Base-by-base conservation (phyloP, 2,888 invertebrate genomes). In the Adelognathus sp. region DNA sequence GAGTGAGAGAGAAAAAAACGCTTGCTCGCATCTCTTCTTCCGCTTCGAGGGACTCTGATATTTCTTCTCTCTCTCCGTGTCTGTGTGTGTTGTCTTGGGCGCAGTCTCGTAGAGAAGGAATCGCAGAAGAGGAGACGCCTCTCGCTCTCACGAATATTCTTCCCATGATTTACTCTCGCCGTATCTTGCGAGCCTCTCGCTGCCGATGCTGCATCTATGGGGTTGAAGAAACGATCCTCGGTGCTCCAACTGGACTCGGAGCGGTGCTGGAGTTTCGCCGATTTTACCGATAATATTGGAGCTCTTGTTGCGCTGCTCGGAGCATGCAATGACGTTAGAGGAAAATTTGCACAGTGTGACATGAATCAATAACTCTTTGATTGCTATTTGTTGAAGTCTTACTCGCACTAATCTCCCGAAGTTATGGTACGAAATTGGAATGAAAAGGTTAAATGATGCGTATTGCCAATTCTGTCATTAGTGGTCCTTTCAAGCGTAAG, bases 131-230 rank as follows among this genome's bases (percentile, higher is more conserved):
- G 44, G 70, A 73, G 63, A 64, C 60, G 75, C 71, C 66, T 79
- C 71, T 75, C 82, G 83, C 88, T 88, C 89, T 89, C 89, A 89
- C 88, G 90, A 89, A 87, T 88, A 86, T 87, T 86, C 88, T 88
- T 89, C 88, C 87, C 90, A 88, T 90, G 89, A 89, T 90, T 90
- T 89, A 89, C 88, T 90, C 85, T 81, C 83, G 80, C 79, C 83
- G 81, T 70, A 81, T 75, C 79, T 76, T 44, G 41, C 14, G 75
- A 71, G 79, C 80, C 41, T 39, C 54, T 39, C 46, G 39, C 56
- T 41, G 64, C 67, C 60, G 31, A n/a, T 60, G 21, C 33, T 33
- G 41, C 54, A n/a, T 69, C 58, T 18, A 63, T 67, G 46, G 50
- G 27, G 21, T 39, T 39, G 56, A 24, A 44, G 70, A 7, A 64